Percentiles rank a stretch among this genome's conserved stretches.
Evolutionary conservation across 2,113 vertebrate genomes (phyloP).

Genomic region (Cyprinus carpio): DNA sequence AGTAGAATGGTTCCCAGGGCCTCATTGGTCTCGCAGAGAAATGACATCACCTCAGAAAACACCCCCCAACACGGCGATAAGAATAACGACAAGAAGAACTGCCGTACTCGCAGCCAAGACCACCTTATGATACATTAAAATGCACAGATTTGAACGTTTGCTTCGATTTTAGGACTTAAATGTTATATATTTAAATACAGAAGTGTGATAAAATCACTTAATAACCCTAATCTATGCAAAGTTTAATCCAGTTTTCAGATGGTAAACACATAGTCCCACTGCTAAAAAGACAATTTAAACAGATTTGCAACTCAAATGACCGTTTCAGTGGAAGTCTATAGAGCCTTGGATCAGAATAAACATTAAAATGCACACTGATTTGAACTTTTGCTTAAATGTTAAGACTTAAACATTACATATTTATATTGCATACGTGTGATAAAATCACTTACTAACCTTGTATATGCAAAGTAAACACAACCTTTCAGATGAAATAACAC

Average conservation of each 20-base stretch:
- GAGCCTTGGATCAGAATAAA: neutral
- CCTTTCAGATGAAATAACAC: too few species aligned
- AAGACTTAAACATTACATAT: neutral
- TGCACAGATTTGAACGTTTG: neutral
- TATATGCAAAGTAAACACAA: neutral
- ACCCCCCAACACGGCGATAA: slow-evolving; percentile 30
- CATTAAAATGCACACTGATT: neutral
- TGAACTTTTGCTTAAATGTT: too few species aligned
- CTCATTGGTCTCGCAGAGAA: slow-evolving; percentile 33
- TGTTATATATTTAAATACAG: neutral
- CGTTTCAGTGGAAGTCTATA: neutral
- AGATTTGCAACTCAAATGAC: too few species aligned
- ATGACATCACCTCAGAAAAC: slow-evolving; percentile 53
- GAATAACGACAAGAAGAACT: neutral
- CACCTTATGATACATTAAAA: neutral
- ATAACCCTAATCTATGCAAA: neutral
- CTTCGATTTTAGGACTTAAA: neutral
- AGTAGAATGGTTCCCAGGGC: slow-evolving; percentile 50
- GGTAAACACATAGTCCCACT: too few species aligned
- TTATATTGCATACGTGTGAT: neutral
- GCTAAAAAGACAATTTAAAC: too few species aligned
- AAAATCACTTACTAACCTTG: neutral
- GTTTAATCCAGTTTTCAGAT: too few species aligned
- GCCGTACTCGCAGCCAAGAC: neutral
- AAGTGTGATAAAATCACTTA: neutral